Base-by-base conservation (phyloP, 1,140 invertebrate species). In the Bombus picipes region DNA sequence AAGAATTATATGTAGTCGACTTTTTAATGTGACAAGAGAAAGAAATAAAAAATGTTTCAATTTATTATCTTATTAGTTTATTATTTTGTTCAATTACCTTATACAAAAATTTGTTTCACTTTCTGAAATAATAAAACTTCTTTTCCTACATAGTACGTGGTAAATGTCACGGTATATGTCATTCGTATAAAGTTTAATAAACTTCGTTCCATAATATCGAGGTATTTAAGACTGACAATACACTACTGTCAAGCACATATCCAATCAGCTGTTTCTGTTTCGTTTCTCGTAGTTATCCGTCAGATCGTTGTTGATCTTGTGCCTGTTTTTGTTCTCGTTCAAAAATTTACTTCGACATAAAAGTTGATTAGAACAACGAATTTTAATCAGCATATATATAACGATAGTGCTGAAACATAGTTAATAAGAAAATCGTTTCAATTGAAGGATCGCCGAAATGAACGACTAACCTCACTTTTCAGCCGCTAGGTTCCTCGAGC, bases 211-310 rank as follows among this genome's bases (percentile, higher is more conserved):
- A 22, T 2, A 53, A 22, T 22, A 53, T 53, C 13, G 6, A 6
- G 43, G 47, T 5, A 53, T 34, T 15, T 12, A 13, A 8, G n/a
- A 34, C 32, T 13, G 12, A 28, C 3, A 18, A 9, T 73, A 73
- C 81, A 25, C 13, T 22, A 78, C 82, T 83, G 82, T 39, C 22
- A 10, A 68, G 68, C 28, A 71, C 66, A 62, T 18, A 66, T 57
- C 77, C 68, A 83, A 83, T 74, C 81, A 76, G 81, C 81, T 83
- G 81, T 83, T 83, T 73, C 80, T 62, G 53, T 81, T 73, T 41
- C 47, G 34, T 62, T 81, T 66, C 13, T n/a, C 39, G 8, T 12
- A 66, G n/a, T 28, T 83, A 37, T n/a, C 32, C 59, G 53, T 66
- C 47, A 83, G 13, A 32, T 32, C 32, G 3, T 18, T 8, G 15